A percentile compares a stretch with the other conserved stretches of the same genome.
Conservation (phyloP, 2,888 invertebrate species). For the Megaustenia siamemsis region DNA sequence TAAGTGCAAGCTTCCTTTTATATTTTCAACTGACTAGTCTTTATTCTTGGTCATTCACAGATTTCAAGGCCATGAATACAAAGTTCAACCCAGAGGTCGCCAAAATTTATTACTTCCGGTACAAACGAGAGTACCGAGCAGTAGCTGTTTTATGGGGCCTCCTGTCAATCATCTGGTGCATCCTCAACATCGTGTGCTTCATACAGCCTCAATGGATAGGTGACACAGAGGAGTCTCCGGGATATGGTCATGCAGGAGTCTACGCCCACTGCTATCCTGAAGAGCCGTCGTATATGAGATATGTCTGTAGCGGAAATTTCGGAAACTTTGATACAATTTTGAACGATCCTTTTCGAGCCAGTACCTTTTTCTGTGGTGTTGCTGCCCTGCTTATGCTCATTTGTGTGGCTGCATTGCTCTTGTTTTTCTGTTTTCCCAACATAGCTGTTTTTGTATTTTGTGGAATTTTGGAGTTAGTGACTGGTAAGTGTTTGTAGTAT, state of each 20-base stretch:
- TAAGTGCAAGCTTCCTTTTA: background rate
- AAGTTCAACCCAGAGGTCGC: slow-evolving; percentile 72
- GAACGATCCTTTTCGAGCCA: slow-evolving; percentile 90
- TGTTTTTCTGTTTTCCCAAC: slow-evolving; percentile 95
- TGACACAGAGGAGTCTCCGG: slow-evolving; percentile 79
- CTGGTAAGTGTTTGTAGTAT: slow-evolving; percentile 83
- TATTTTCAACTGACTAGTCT: background rate
- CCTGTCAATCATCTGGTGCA: slow-evolving; percentile 97
- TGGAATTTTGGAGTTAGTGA: slow-evolving; percentile 95
- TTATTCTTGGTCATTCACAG: background rate
- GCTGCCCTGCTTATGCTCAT: slow-evolving; percentile 90
- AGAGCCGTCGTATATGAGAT: slow-evolving; percentile 57
- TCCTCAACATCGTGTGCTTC: slow-evolving; percentile 95
- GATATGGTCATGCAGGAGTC: slow-evolving; percentile 94
- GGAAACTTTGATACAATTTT: slow-evolving; percentile 87
- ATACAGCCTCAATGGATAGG: slow-evolving; percentile 88
- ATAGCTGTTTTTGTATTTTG: slow-evolving; percentile 95
- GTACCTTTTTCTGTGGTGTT: slow-evolving; percentile 92
- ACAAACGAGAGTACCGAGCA: slow-evolving; percentile 83
- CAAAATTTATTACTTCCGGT: slow-evolving; percentile 75
- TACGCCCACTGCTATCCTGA: slow-evolving; percentile 88
- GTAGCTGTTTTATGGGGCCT: slow-evolving; percentile 98
- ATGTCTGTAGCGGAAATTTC: slow-evolving; percentile 88
- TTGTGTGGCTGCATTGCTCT: slow-evolving; percentile 91
- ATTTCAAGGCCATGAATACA: slow-evolving; percentile 55